These are phyloP conservation scores for Pantherophis vulpinus DNA, from an alignment of 2,797 vertebrate species.

Conservation along the genomic window DNA sequence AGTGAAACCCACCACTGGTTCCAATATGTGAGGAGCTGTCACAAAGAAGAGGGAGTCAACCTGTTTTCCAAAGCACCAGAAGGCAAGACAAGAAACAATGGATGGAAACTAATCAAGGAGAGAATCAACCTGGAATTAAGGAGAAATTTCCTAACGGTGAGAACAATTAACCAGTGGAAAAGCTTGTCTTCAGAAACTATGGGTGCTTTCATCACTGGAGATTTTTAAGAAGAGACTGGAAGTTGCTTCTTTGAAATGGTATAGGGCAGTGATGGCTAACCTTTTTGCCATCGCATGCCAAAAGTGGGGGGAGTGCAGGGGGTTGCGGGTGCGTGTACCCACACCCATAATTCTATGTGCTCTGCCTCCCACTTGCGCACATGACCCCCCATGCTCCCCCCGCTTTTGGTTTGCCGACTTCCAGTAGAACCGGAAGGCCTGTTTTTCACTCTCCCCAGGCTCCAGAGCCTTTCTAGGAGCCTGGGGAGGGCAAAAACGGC, in stretches of 20 bases:
- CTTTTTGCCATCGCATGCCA: too few species aligned
- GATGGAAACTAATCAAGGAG: background rate
- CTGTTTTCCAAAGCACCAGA: background rate
- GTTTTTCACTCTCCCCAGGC: too few species aligned
- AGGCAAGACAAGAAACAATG: background rate
- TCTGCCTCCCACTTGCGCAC: too few species aligned
- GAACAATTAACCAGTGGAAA: background rate
- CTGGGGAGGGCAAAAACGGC: too few species aligned
- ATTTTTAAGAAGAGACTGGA: background rate
- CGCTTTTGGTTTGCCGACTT: too few species aligned
- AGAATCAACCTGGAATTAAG: background rate
- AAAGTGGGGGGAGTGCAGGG: too few species aligned
- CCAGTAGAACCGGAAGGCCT: too few species aligned
- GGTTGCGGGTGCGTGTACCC: too few species aligned
- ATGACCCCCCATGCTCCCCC: too few species aligned
- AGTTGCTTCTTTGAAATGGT: background rate
- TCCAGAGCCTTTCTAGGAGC: too few species aligned
- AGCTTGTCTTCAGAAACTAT: background rate
- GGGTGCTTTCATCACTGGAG: background rate
- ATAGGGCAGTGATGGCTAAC: background rate
- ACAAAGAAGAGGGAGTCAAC: background rate
- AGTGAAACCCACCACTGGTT: too few species aligned
- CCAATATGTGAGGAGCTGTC: background rate
- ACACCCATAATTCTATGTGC: too few species aligned
- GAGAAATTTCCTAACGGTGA: background rate